phyloP scores from a whole-genome alignment of 2,888 invertebrate genomes.

The Frankliniella fusca region DNA sequence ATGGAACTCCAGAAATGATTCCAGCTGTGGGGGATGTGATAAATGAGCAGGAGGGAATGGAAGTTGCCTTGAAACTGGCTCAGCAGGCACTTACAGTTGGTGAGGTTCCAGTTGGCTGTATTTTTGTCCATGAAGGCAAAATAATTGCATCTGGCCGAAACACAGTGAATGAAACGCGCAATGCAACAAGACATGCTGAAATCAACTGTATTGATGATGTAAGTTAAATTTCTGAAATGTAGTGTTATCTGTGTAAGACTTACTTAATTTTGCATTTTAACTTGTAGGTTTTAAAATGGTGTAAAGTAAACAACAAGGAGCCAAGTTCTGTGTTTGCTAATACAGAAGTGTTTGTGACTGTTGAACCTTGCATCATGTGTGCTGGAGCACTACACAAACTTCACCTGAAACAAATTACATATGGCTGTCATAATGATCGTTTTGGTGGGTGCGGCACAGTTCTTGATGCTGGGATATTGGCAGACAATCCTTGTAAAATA shows the following conservation, averaged over 20 bases:
- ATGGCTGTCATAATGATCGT: conserved; percentile 85
- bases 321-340: conserved; percentile 57
- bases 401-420: conserved; percentile 70
- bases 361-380: conserved; percentile 99
- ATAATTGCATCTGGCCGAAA: conserved; percentile 81
- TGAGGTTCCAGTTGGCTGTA: conserved; percentile 97
- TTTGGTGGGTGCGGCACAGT: conserved; percentile 95
- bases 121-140: conserved; percentile 68
- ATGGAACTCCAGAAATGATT: not conserved
- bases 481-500: conserved; percentile 55
- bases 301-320: conserved; percentile 55
- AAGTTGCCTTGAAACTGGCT: conserved; percentile 70
- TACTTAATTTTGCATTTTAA: not conserved
- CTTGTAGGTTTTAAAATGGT: conserved; percentile 56
- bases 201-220: conserved; percentile 82
- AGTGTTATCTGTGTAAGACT: not conserved
- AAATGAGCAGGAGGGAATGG: conserved; percentile 59
- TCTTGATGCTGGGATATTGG: conserved; percentile 66
- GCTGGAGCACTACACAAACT: conserved; percentile 72
- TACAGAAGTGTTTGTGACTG: conserved; percentile 79
- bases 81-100: conserved; percentile 68
- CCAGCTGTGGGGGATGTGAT: not conserved
- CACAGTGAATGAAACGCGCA: conserved; percentile 84
- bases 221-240: not conserved
- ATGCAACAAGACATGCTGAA: conserved; percentile 96